These are phyloP conservation scores for Monochamus alternatus DNA, from an alignment of 2,888 invertebrate genomes.

Conservation along the genomic window DNA sequence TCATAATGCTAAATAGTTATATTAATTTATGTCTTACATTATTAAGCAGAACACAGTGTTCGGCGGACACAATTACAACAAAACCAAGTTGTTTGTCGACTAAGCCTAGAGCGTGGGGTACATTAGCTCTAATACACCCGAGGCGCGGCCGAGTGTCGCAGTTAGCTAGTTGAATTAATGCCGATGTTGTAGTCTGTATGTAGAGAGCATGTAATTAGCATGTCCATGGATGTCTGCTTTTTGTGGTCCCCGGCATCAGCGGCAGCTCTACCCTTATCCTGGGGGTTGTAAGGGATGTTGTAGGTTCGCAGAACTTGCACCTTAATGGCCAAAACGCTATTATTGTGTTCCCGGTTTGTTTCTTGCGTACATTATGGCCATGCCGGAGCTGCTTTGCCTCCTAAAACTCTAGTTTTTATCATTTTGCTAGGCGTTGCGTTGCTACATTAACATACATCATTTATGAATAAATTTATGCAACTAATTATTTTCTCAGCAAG, in stretches of 20 bases:
- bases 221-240: constrained; percentile 71
- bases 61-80: constrained; percentile 69
- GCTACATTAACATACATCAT: too few relatives aligned
- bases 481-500: too few relatives aligned
- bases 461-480: too few relatives aligned
- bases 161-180: constrained; percentile 71
- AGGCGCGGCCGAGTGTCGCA: constrained; percentile 65
- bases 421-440: neutral
- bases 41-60: constrained; percentile 69
- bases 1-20: constrained; percentile 67
- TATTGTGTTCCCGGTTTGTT: constrained; percentile 54
- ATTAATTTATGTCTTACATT: constrained; percentile 71
- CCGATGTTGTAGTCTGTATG: constrained; percentile 70
- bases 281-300: constrained; percentile 57
- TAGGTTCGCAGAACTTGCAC: constrained; percentile 46
- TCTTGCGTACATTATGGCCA: constrained; percentile 46
- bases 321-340: constrained; percentile 53
- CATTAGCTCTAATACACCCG: constrained; percentile 69
- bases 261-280: constrained; percentile 66
- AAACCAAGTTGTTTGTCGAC: constrained; percentile 70
- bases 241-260: constrained; percentile 66
- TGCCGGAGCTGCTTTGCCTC: constrained; percentile 23
- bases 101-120: constrained; percentile 65
- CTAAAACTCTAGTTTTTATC: constrained; percentile 37
- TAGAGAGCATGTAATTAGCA: constrained; percentile 72